A percentile compares a stretch with the other conserved stretches of the same genome.
phyloP scores from a whole-genome alignment of 2,888 invertebrate genomes.

The Caenorhabditis sp. region DNA sequence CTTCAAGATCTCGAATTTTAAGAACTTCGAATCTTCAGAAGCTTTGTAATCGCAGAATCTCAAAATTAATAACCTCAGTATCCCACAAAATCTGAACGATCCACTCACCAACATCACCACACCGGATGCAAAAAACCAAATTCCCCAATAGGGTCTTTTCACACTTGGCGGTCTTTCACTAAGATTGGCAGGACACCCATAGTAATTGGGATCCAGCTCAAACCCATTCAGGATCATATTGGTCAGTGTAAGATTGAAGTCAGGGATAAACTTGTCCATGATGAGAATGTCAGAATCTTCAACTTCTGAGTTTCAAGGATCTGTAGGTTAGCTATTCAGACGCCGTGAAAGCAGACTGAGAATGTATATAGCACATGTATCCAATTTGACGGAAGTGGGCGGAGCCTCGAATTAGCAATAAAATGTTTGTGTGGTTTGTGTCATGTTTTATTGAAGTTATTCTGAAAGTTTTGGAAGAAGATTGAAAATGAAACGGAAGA shows the following conservation, averaged over 20 bases:
- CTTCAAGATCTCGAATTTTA: too few relatives aligned
- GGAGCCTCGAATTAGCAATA: too few relatives aligned
- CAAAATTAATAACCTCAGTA: too few relatives aligned
- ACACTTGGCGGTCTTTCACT: slow-evolving; percentile 4
- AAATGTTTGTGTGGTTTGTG: too few relatives aligned
- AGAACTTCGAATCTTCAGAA: too few relatives aligned
- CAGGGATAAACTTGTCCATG: slow-evolving; percentile 15
- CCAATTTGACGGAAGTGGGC: background rate
- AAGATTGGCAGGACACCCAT: background rate
- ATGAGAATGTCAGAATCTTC: too few relatives aligned
- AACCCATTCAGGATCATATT: slow-evolving; percentile 20
- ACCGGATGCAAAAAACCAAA: slow-evolving; percentile 13
- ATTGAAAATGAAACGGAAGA: background rate
- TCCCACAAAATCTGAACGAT: background rate
- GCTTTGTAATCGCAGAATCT: too few relatives aligned
- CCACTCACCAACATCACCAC: slow-evolving; percentile 19
- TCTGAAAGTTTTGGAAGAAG: background rate
- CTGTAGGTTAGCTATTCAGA: too few relatives aligned
- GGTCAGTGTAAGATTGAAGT: slow-evolving; percentile 16
- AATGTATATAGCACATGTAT: too few relatives aligned
- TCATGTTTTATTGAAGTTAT: too few relatives aligned
- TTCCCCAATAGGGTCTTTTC: slow-evolving; percentile 7
- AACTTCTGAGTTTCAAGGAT: too few relatives aligned
- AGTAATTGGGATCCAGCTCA: slow-evolving; percentile 16
- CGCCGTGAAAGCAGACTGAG: too few relatives aligned